Base-by-base conservation (phyloP, 1,140 invertebrate genomes). In the Alviniconcha marisindica region DNA sequence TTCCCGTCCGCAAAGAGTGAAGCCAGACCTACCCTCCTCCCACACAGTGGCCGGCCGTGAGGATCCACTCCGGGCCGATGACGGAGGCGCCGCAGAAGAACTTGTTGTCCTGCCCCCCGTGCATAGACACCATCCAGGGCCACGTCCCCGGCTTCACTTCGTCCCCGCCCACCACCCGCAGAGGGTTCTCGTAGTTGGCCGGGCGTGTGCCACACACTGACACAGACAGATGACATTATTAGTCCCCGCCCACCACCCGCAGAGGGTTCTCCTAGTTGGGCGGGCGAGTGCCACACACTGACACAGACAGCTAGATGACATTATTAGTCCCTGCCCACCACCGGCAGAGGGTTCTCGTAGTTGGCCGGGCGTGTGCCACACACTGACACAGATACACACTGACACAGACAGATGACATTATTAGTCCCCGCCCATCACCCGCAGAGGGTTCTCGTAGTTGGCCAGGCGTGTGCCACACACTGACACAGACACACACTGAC, bases 1-100 rank as follows among this genome's bases (percentile, higher is more conserved):
- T n/a, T n/a, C n/a, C n/a, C n/a, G n/a, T n/a, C n/a, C n/a, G n/a
- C n/a, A n/a, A n/a, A n/a, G n/a, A n/a, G n/a, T 18, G 44, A 10
- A 48, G 18, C 7, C 7, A 48, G 18, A 85, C 83, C 76, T 84
- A 90, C 89, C 82, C 86, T 74, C 85, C 89, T 54, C 89, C 89
- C 83, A 96, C 90, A 87, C 96, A 96, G 88, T 96, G 96, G 1
- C 95, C 95, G 5, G 96, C 96, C 0, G 96, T 96, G n/a, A 96
- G 69, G 0, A 96, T 93, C 88, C 96, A 96, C 31, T 94, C 92
- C 63, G 93, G 93, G 82, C 93, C 94, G 71, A 96, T 94, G 4
- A 96, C 88, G 15, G 93, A 94, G 56, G 95, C 96, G 33, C 95
- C 95, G 90, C 96, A 96, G 84, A 94, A 94, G 86, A 93, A 94